Evolutionary conservation across 2,113 vertebrate species (phyloP).

Genomic region (Onychostruthus taczanowskii): DNA sequence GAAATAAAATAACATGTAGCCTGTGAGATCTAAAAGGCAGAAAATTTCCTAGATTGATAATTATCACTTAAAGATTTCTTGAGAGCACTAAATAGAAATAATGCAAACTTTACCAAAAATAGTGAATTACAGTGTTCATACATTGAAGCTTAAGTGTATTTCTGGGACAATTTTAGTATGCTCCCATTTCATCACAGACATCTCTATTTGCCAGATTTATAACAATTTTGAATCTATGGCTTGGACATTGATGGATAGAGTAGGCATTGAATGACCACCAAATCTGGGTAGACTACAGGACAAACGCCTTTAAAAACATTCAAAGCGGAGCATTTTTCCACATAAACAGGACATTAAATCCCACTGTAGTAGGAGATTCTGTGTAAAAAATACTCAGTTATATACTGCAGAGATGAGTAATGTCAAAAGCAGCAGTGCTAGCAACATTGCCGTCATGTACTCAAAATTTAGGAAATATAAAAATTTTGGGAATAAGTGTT

Average conservation of each 20-base stretch:
- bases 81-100: neutral
- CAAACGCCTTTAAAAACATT: neutral
- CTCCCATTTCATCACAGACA: neutral
- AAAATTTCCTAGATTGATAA: neutral
- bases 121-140: neutral
- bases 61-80: neutral
- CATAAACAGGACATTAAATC: neutral
- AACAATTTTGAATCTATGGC: neutral
- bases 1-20: neutral
- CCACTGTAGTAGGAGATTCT: neutral
- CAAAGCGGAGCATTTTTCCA: neutral
- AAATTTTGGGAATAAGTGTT: neutral
- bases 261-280: neutral
- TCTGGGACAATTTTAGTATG: neutral
- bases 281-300: neutral
- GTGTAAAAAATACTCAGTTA: neutral
- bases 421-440: neutral
- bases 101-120: neutral
- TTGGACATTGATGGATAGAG: neutral
- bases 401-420: neutral
- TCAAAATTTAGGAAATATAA: neutral
- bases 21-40: neutral
- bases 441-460: fast-evolving
- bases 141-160: neutral
- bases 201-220: neutral